These are phyloP conservation scores for Lampris megalopsis DNA, from an alignment of 2,113 vertebrate species.

Conservation along the genomic window DNA sequence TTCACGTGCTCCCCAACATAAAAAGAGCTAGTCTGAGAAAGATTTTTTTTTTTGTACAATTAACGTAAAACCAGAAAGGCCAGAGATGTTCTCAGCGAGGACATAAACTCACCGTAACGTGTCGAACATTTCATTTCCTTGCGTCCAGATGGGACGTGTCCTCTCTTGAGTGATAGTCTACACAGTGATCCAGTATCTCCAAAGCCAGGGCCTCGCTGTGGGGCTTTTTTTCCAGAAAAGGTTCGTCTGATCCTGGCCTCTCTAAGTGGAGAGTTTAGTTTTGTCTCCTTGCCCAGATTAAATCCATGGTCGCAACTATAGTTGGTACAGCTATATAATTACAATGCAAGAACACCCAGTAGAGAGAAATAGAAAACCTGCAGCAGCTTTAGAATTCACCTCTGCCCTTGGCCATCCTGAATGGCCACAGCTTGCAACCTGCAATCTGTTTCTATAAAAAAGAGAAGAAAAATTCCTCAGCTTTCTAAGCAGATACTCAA, in stretches of 20 bases:
- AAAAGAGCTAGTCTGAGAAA: too few relatives aligned
- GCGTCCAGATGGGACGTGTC: too few relatives aligned
- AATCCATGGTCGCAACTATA: slow-evolving; percentile 26
- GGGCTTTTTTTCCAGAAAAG: slow-evolving; percentile 16
- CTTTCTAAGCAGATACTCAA: too few relatives aligned
- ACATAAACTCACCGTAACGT: too few relatives aligned
- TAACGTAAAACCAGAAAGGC: too few relatives aligned
- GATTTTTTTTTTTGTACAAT: too few relatives aligned
- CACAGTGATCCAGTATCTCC: too few relatives aligned
- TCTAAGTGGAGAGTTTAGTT: slow-evolving; percentile 22
- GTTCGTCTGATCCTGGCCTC: slow-evolving; percentile 3
- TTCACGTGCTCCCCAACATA: slow-evolving; percentile 5
- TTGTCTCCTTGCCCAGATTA: slow-evolving; percentile 26
- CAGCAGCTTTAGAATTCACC: slow-evolving; percentile 32
- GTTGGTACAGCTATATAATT: slow-evolving; percentile 5
- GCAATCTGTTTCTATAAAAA: slow-evolving; percentile 12
- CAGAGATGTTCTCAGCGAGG: too few relatives aligned
- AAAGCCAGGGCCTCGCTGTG: too few relatives aligned
- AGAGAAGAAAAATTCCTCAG: too few relatives aligned
- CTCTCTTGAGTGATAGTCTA: neutral
- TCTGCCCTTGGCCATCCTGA: slow-evolving; percentile 22
- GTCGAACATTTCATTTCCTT: too few relatives aligned
- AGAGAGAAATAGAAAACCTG: slow-evolving; percentile 36
- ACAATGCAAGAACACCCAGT: slow-evolving; percentile 15
- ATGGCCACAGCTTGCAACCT: slow-evolving; percentile 4